Evolutionary conservation across 2,113 vertebrate species (phyloP), one percentile per base, ranked within the genome.

Genomic region (Dolichotis patagonum): DNA sequence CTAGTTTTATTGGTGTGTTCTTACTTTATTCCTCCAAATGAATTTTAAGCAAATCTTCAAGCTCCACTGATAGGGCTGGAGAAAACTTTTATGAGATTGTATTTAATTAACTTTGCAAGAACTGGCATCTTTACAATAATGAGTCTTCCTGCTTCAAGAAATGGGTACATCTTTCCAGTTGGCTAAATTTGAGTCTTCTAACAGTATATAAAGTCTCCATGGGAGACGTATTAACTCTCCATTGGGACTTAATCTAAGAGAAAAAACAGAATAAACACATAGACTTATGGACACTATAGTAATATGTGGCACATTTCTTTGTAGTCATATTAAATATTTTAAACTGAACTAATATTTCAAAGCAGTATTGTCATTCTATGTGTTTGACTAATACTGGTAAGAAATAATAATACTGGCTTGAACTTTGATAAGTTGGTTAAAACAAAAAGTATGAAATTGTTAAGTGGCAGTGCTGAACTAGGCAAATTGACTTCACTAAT

Each of bases 21-120:
- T 71, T 85, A 16, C 13, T 63, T 85, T 85, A 52, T 86, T 71
- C 75, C 85, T 80, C 28, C 54, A 52, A 82, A 49, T 95, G 85
- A 81, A 80, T 84, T 93, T 95, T 67, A 94, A 94, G 49, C 81
- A 92, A 9, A 65, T 89, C 12, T 4, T 78, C n/a, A 75, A 77
- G 35, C 16, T 88, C 46, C 14, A 16, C 7, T 14, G n/a, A 17
- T 32, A 2, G 13, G 4, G 4, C 17, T 63, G 6, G 52, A 41
- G 24, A 9, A 52, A 78, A 65, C 17, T 93, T 90, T 77, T 85
- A 94, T 94, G 60, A 41, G 17, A 85, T 67, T 93, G 3, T 86
- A 52, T 93, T 82, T 54, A 62, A 60, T 87, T 93, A 85, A 78
- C 22, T 58, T 87, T 56, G 43, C 32, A 67, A 89, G 52, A 87